phyloP scores from a whole-genome alignment of 2,888 invertebrate genomes.

The Ditula angustiorana region DNA sequence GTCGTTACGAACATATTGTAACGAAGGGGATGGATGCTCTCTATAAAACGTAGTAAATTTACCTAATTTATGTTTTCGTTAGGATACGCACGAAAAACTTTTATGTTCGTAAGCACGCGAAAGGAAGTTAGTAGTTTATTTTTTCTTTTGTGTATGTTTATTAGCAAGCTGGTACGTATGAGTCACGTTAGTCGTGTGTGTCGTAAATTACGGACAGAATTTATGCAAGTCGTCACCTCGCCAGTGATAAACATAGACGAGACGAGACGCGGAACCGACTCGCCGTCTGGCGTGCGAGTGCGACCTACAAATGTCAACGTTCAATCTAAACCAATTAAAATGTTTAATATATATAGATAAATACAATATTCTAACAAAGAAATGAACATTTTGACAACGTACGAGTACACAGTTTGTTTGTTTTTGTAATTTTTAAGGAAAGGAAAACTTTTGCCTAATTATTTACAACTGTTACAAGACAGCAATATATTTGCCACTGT shows the following conservation, averaged over 20 bases:
- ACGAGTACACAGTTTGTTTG: too few species aligned
- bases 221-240: slow-evolving; percentile 64
- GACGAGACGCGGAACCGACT: slow-evolving; percentile 14
- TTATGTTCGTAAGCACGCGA: slow-evolving; percentile 81
- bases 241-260: slow-evolving; percentile 52
- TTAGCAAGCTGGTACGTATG: slow-evolving; percentile 72
- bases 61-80: slow-evolving; percentile 83
- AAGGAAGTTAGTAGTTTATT: slow-evolving; percentile 78
- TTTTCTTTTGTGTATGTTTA: slow-evolving; percentile 69
- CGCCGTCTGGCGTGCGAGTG: too few species aligned
- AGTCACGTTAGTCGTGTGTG: slow-evolving; percentile 66
- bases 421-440: too few species aligned
- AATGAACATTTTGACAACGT: too few species aligned
- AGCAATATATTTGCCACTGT: too few species aligned
- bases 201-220: slow-evolving; percentile 67
- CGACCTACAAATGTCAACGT: background rate
- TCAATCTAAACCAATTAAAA: too few species aligned
- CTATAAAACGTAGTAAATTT: slow-evolving; percentile 78
- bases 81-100: slow-evolving; percentile 82
- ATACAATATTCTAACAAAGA: too few species aligned
- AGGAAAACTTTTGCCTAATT: too few species aligned
- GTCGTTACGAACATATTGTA: slow-evolving; percentile 81
- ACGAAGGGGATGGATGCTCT: slow-evolving; percentile 83
- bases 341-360: too few species aligned
- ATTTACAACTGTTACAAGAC: too few species aligned